A percentile compares a stretch with the other conserved stretches of the same genome.
These are phyloP conservation scores for Pelochelys cantorii DNA, from an alignment of 2,797 vertebrate species.

Conservation along the genomic window DNA sequence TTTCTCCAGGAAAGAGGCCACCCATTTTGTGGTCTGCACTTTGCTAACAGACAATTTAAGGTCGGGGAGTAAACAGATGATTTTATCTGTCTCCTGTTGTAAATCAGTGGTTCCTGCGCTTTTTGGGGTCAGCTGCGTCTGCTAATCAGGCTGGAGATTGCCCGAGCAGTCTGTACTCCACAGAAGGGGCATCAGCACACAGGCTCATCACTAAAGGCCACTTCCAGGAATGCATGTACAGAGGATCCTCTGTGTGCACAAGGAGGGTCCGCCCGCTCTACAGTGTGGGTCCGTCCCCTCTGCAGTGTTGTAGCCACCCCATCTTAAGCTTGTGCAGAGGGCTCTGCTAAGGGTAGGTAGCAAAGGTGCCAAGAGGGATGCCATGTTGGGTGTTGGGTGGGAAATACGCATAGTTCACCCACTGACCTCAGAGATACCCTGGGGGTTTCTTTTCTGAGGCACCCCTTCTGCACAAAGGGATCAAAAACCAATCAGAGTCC, in stretches of 20 bases:
- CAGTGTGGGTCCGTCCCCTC: not conserved
- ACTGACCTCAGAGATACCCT: not conserved
- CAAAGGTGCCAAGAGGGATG: not conserved
- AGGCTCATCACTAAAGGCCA: not conserved
- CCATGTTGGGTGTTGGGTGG: no score
- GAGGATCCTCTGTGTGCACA: fast-evolving
- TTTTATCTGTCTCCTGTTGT: slow-evolving; percentile 38
- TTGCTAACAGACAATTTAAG: slow-evolving; percentile 23
- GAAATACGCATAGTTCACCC: not conserved
- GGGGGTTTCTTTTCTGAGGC: not conserved
- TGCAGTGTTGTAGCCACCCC: not conserved
- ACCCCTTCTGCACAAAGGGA: not conserved
- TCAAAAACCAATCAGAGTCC: not conserved
- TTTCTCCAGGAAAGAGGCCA: slow-evolving; percentile 68
- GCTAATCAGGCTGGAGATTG: not conserved
- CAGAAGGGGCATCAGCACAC: not conserved
- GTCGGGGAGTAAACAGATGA: slow-evolving; percentile 12
- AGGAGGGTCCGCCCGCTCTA: not conserved
- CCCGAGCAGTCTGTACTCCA: not conserved
- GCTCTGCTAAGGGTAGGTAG: not conserved
- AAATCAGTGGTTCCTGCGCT: slow-evolving; percentile 43
- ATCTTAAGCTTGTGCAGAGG: not conserved
- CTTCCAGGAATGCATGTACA: not conserved
- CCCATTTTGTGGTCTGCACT: slow-evolving; percentile 59
- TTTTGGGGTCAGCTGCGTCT: slow-evolving; percentile 4